These are phyloP conservation scores for Acrocephalus kingi DNA, from an alignment of 2,113 vertebrate species.

Conservation along the genomic window DNA sequence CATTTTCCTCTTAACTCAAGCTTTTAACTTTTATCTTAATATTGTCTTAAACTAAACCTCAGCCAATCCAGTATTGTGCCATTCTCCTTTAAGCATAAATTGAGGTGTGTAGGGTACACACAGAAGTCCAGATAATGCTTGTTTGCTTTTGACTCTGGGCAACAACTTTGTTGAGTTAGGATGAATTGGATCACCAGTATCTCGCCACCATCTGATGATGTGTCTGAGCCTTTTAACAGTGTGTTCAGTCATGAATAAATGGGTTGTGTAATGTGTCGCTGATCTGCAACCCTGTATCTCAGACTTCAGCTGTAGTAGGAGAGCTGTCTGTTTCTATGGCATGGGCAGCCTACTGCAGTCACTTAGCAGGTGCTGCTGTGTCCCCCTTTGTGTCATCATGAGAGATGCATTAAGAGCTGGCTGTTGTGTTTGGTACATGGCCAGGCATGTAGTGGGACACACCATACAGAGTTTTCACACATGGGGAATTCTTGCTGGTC, in stretches of 20 bases:
- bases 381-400: not conserved
- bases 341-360: not conserved
- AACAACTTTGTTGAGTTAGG: not conserved
- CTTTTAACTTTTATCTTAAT: not conserved
- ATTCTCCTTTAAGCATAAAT: not conserved
- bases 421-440: fast-evolving
- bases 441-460: not conserved
- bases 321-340: not conserved
- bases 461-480: not conserved
- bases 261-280: not conserved
- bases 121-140: not conserved
- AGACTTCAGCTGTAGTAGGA: fast-evolving
- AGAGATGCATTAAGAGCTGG: not conserved
- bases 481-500: not conserved
- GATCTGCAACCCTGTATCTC: not conserved
- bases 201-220: not conserved
- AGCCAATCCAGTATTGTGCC: not conserved
- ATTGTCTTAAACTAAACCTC: not conserved
- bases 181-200: not conserved
- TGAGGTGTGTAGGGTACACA: not conserved
- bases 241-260: not conserved
- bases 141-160: not conserved
- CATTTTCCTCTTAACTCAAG: not conserved
- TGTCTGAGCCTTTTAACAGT: not conserved
- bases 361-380: not conserved